Percentiles rank a stretch among this genome's conserved stretches.
These are phyloP conservation scores for Ennomos fuscantarius DNA, from an alignment of 2,888 invertebrate genomes.

Conservation along the genomic window DNA sequence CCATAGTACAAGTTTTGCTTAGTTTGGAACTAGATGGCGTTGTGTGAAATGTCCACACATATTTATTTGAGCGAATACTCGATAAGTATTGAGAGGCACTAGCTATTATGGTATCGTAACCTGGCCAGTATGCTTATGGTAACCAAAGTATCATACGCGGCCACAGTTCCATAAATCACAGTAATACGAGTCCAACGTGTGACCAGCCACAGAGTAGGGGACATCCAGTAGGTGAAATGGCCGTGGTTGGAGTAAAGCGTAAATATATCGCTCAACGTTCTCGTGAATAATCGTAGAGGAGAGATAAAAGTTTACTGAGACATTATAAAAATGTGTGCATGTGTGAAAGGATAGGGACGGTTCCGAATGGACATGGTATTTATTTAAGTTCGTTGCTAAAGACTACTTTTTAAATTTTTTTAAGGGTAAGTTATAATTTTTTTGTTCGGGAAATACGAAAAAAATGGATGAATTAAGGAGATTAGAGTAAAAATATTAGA, in stretches of 20 bases:
- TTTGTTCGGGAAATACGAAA: neutral
- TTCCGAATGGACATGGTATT: conserved; percentile 31
- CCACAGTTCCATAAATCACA: conserved; percentile 50
- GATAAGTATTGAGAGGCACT: too few species aligned
- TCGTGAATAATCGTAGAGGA: conserved; percentile 69
- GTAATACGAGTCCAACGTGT: conserved; percentile 51
- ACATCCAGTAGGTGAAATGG: conserved; percentile 17
- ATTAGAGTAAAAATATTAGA: too few species aligned
- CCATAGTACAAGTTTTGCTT: too few species aligned
- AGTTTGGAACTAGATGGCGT: too few species aligned
- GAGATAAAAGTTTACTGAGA: conserved; percentile 69
- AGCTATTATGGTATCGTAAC: too few species aligned
- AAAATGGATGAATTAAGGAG: too few species aligned
- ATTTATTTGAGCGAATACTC: too few species aligned
- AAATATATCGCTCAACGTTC: conserved; percentile 75
- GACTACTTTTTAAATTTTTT: too few species aligned
- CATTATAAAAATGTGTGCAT: conserved; percentile 57
- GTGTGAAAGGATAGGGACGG: conserved; percentile 46
- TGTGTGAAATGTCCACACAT: too few species aligned
- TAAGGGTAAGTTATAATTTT: neutral
- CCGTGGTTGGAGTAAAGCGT: conserved; percentile 44
- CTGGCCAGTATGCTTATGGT: too few species aligned
- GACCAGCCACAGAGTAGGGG: conserved; percentile 35
- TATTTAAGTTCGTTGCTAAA: too few species aligned
- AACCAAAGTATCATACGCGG: conserved; percentile 7